These are phyloP conservation scores for Sus cebifrons DNA, from an alignment of 2,797 vertebrate genomes.

Conservation along the genomic window DNA sequence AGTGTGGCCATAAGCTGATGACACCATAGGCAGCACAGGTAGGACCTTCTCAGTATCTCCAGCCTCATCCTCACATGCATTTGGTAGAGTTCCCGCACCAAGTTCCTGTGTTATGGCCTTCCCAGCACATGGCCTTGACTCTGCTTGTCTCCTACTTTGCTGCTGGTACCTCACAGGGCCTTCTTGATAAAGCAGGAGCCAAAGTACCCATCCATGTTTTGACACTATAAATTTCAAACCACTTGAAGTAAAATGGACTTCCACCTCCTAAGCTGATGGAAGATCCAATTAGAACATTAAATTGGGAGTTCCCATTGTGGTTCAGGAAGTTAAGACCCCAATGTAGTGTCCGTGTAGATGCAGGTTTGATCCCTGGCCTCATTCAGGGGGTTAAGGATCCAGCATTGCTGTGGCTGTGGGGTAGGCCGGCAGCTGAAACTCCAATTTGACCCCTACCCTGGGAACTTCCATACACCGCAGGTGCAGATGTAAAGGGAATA, in stretches of 20 bases:
- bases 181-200: not conserved
- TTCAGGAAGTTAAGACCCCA: no score
- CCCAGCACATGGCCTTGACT: not conserved
- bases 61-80: not conserved
- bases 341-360: no score
- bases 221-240: not conserved
- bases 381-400: no score
- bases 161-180: not conserved
- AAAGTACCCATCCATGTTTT: not conserved
- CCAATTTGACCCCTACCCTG: no score
- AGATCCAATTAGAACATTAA: not conserved
- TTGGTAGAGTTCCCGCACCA: not conserved
- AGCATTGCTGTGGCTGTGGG: no score
- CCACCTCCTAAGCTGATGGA: not conserved
- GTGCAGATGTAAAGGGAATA: no score
- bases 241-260: not conserved
- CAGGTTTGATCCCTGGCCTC: no score
- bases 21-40: not conserved
- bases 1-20: not conserved
- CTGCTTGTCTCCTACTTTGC: not conserved
- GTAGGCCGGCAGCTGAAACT: no score
- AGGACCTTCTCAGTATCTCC: not conserved
- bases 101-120: not conserved
- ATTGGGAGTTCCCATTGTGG: no score
- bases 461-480: no score